Evolutionary conservation across 2,113 vertebrate genomes (phyloP).

Genomic region (Eulemur rufifrons): DNA sequence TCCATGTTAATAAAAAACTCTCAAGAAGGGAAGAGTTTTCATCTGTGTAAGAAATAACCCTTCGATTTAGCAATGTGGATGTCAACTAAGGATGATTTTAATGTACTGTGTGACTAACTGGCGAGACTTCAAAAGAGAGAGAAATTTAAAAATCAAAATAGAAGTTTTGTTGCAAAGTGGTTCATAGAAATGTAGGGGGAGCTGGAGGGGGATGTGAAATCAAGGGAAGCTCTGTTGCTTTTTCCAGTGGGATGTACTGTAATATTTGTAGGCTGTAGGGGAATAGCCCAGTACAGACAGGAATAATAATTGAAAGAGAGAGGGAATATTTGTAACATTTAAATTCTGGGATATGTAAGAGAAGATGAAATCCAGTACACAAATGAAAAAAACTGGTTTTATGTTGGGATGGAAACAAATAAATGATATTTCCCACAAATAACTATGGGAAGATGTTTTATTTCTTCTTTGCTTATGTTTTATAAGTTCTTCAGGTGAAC

Average conservation of each 20-base stretch:
- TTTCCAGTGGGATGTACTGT: neutral
- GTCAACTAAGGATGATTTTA: neutral
- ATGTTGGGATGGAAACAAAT: neutral
- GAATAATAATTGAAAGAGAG: neutral
- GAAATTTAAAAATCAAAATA: neutral
- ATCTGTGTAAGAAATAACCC: neutral
- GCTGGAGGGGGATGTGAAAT: neutral
- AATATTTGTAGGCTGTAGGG: neutral
- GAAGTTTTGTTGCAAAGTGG: neutral
- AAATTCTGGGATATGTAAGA: neutral
- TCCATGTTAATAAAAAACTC: neutral
- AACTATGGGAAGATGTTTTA: neutral
- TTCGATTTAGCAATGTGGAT: neutral
- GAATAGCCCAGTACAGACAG: neutral
- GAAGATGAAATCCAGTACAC: neutral
- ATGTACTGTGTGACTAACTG: neutral
- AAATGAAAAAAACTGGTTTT: neutral
- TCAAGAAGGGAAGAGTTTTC: neutral
- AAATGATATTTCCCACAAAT: neutral
- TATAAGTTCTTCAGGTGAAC: neutral
- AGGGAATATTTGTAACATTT: neutral
- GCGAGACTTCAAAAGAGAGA: neutral
- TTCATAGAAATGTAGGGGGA: neutral
- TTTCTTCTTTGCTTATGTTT: neutral
- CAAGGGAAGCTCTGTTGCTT: neutral